phyloP scores from a whole-genome alignment of 2,888 invertebrate genomes.

The Micoletzkya japonica region DNA sequence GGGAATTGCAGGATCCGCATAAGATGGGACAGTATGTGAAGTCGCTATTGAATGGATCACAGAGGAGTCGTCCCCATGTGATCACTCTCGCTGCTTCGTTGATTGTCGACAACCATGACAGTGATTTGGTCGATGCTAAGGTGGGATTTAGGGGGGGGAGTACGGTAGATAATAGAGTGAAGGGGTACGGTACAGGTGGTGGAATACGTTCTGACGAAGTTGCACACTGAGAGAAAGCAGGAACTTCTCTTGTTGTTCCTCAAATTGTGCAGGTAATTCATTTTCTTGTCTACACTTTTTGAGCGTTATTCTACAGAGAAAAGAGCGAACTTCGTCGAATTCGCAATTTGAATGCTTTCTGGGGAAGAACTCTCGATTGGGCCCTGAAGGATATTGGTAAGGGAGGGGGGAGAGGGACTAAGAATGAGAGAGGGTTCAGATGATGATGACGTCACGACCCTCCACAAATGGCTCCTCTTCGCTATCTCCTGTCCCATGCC shows the following conservation, averaged over 20 bases:
- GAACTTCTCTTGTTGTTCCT: slow-evolving; percentile 1
- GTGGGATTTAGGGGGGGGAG: too few species aligned
- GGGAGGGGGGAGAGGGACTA: neutral
- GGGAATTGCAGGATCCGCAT: too few species aligned
- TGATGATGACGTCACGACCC: neutral
- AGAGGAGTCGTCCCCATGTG: slow-evolving; percentile 16
- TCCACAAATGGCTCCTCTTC: slow-evolving; percentile 22
- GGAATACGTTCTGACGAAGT: slow-evolving; percentile 12
- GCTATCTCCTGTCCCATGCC: slow-evolving; percentile 19
- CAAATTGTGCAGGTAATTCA: slow-evolving; percentile 23
- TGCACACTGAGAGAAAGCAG: slow-evolving; percentile 15
- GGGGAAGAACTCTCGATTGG: slow-evolving; percentile 21
- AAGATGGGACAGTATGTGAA: too few species aligned
- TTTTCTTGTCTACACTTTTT: neutral
- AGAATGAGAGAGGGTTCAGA: neutral
- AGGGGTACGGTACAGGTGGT: neutral
- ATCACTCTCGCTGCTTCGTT: too few species aligned
- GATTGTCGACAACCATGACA: too few species aligned
- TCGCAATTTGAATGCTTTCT: slow-evolving; percentile 14
- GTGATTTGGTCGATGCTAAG: too few species aligned
- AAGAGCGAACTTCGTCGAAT: neutral
- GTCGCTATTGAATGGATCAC: slow-evolving; percentile 2
- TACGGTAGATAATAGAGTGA: too few species aligned
- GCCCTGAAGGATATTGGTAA: slow-evolving; percentile 15
- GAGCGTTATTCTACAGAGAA: neutral